Conservation (phyloP, 2,888 invertebrate species). For the Drosophila falleni region DNA sequence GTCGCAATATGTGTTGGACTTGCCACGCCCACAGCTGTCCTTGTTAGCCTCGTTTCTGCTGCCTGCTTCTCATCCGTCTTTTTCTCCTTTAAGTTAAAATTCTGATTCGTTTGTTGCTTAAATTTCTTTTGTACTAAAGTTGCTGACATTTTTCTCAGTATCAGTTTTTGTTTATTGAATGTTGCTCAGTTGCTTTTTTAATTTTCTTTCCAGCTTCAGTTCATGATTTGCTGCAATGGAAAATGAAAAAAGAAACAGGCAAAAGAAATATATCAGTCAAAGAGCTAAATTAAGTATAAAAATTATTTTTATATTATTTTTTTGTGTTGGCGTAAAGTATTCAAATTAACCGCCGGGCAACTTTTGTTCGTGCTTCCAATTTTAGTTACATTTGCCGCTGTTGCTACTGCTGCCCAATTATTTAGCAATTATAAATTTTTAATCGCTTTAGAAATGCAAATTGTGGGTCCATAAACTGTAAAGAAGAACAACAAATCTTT, state of each 20-base stretch:
- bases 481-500: conserved; percentile 42
- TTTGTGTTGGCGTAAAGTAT: conserved; percentile 39
- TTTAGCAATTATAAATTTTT: conserved; percentile 72
- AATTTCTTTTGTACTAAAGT: conserved; percentile 72
- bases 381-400: conserved; percentile 18
- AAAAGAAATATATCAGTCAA: conserved; percentile 23
- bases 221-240: conserved; percentile 6
- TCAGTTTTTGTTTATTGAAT: conserved; percentile 12
- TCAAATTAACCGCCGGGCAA: conserved; percentile 53
- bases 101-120: conserved; percentile 43
- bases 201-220: not conserved
- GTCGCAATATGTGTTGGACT: conserved; percentile 54
- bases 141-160: conserved; percentile 71
- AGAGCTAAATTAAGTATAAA: conserved; percentile 10
- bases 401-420: conserved; percentile 53
- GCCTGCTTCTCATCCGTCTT: not conserved
- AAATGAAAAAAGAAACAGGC: not conserved
- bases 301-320: conserved; percentile 29
- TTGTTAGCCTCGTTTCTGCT: conserved; percentile 1
- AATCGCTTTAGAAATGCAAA: conserved; percentile 70
- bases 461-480: conserved; percentile 52
- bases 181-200: conserved; percentile 21
- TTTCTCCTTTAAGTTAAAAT: conserved; percentile 20
- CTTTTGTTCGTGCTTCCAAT: conserved; percentile 23
- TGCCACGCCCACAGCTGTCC: conserved; percentile 33